Conservation (phyloP, 1,140 invertebrate species). For the Bombus pascuorum region DNA sequence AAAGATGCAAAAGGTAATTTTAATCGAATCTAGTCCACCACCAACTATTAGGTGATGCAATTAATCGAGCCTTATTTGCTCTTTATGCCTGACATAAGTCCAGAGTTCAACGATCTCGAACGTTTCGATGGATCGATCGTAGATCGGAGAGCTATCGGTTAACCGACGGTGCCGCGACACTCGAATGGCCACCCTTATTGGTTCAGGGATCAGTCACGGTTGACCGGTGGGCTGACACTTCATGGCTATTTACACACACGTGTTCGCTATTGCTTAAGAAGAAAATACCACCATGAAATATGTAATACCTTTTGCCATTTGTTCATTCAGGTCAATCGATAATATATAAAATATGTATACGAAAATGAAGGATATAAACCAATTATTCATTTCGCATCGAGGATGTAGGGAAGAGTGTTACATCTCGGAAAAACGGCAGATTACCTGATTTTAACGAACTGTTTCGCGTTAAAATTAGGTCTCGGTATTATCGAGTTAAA, state of each 20-base stretch:
- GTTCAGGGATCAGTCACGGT: conserved; percentile 47
- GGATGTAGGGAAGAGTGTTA: not conserved
- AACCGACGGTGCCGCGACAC: conserved; percentile 42
- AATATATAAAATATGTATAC: not conserved
- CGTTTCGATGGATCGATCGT: conserved; percentile 26
- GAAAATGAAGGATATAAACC: not conserved
- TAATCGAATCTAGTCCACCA: not conserved
- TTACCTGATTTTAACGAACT: not conserved
- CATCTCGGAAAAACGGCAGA: not conserved
- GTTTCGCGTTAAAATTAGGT: too few species aligned
- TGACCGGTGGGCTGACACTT: conserved; percentile 33
- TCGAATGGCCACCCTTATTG: conserved; percentile 49
- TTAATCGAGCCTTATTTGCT: conserved; percentile 25
- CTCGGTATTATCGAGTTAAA: not conserved
- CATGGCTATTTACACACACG: conserved; percentile 11
- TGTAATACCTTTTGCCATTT: not conserved
- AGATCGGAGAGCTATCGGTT: conserved; percentile 43
- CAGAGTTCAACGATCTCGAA: conserved; percentile 36
- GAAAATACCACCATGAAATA: conserved; percentile 2
- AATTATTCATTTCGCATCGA: not conserved
- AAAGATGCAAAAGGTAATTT: not conserved
- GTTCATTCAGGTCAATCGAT: not conserved
- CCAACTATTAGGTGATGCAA: not conserved
- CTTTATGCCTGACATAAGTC: not conserved
- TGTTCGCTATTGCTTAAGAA: not conserved